Percentiles rank a stretch among this genome's conserved stretches.
These are phyloP conservation scores for Campaea margaritaria DNA, from an alignment of 2,888 invertebrate genomes.

Conservation along the genomic window DNA sequence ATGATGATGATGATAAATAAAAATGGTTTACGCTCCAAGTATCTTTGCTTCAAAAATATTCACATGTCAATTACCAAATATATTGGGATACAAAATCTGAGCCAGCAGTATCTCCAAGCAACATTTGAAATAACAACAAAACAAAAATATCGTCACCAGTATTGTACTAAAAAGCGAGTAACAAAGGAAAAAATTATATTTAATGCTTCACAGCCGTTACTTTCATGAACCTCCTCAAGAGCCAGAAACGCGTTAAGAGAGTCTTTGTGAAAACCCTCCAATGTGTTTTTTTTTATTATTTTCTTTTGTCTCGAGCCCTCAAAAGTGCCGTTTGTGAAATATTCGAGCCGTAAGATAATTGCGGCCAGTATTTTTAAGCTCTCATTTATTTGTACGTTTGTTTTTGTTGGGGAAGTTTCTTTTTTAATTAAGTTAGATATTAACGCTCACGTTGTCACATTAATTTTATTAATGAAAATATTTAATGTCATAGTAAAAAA, in stretches of 20 bases:
- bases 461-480: no score
- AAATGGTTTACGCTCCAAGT: no score
- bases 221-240: constrained; percentile 37
- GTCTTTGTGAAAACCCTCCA: constrained; percentile 65
- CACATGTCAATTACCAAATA: no score
- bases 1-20: no score
- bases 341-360: constrained; percentile 76
- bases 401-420: constrained; percentile 47
- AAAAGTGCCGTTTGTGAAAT: constrained; percentile 66
- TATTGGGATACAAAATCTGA: no score
- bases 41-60: no score
- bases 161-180: constrained; percentile 46
- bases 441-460: background rate
- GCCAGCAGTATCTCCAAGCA: constrained; percentile 1
- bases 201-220: constrained; percentile 61
- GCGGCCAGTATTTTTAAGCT: constrained; percentile 68
- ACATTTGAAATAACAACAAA: constrained; percentile 13
- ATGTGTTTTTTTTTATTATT: constrained; percentile 71
- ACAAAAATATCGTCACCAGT: constrained; percentile 32
- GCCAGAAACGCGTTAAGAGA: constrained; percentile 66
- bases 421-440: background rate
- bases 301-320: constrained; percentile 68
- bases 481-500: no score
- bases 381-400: constrained; percentile 63
- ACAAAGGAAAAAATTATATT: constrained; percentile 65